phyloP scores from a whole-genome alignment of 2,888 invertebrate species.

The Ophioninae sp. region DNA sequence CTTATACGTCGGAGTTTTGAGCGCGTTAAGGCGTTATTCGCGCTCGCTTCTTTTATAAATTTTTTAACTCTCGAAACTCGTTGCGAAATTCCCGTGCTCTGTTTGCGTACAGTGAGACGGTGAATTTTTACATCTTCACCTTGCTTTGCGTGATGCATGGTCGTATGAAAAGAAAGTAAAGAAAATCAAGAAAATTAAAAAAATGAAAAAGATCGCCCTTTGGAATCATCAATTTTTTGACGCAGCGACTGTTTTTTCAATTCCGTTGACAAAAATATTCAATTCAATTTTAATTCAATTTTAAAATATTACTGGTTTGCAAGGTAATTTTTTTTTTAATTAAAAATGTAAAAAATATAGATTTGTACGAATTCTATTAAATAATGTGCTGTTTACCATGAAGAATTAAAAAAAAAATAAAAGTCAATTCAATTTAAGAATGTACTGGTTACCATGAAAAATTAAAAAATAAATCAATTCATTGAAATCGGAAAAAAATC shows the following conservation, averaged over 20 bases:
- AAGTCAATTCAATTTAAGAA: no score
- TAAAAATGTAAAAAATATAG: no score
- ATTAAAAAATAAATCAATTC: no score
- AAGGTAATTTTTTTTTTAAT: no score
- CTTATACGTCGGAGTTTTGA: constrained; percentile 19
- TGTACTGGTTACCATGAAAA: no score
- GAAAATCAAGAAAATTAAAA: background rate
- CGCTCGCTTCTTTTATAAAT: constrained; percentile 49
- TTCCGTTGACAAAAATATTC: background rate
- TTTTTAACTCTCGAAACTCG: constrained; percentile 50
- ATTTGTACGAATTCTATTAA: no score
- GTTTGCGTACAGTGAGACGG: constrained; percentile 18
- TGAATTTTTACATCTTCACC: constrained; percentile 31
- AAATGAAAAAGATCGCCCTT: background rate
- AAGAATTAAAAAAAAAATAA: no score
- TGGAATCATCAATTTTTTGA: background rate
- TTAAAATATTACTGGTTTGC: background rate
- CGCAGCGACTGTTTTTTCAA: background rate
- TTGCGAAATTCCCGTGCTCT: constrained; percentile 7
- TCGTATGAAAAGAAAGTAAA: background rate
- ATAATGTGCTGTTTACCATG: no score
- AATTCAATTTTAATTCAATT: background rate
- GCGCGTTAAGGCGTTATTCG: constrained; percentile 26
- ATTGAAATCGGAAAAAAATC: no score
- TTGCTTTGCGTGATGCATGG: constrained; percentile 24